Evolutionary conservation across 2,888 invertebrate species (phyloP), one percentile per base, ranked within the genome.

Genomic region (Sminthurinus aureus): DNA sequence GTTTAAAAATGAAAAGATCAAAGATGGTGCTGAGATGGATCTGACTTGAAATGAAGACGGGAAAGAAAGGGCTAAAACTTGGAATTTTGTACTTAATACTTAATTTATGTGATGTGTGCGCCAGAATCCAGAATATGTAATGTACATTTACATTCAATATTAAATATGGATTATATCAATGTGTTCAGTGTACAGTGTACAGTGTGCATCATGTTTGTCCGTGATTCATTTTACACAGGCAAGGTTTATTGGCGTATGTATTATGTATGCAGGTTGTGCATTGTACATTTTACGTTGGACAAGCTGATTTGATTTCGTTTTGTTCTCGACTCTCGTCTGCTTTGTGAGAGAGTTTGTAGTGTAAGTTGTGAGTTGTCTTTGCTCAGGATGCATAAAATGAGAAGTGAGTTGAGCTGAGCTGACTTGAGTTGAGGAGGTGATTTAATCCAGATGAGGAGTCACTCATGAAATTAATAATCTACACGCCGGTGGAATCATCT

Each of bases 381-480:
- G 82, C 76, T 82, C 77, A 82, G 76, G 82, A 82, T 69, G 66
- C 82, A 76, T 75, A 82, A 82, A 76, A 82, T 76, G 75, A 77
- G 77, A 82, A 76, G 80, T 71, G 80, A 80, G 80, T 80, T 71
- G 80, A 71, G 80, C 38, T 79, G 79, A 67, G 67, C n/a, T 71
- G 80, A 80, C 71, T 80, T 71, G 80, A 71, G 80, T 50, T 79
- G 79, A 67, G 67, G 50, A 82, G 82, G 82, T 82, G 82, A 82
- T 82, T 82, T 82, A 77, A 82, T 82, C 82, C 82, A 82, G 82
- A 82, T 75, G 82, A 82, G 77, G 82, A 82, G 82, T 82, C 82
- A 82, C 74, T 81, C 82, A 81, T 82, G 77, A 82, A 82, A 82
- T 82, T 82, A 82, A 82, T 82, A 82, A 82, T 82, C 82, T 69